Base-by-base conservation (phyloP, 2,888 invertebrate genomes). In the Drosophila neotestacea region DNA sequence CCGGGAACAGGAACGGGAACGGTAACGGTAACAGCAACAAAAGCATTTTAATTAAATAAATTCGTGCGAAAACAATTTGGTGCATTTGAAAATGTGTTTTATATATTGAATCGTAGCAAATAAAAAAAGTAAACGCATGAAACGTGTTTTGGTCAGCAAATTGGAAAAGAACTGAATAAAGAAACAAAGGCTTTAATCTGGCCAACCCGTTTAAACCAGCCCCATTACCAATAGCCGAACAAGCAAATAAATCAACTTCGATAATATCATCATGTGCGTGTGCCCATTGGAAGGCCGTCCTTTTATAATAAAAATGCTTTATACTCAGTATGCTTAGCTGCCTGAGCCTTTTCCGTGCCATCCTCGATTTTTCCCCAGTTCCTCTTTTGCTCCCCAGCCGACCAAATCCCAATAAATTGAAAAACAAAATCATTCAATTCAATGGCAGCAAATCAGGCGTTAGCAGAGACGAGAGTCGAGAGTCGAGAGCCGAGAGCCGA, bases 371-470 rank as follows among this genome's bases (percentile, higher is more conserved):
- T 59, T 11, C 56, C 22, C 34, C 10, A 34, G 38, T 52, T 22
- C 38, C 30, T 47, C 32, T 28, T 52, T 52, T 16, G 27, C 48
- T 47, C 50, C 56, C 55, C 61, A 71, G 50, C 60, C 70, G 41
- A 67, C 71, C 56, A 85, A 85, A 89, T 85, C 88, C 85, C 83
- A 88, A 89, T 85, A 89, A 85, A 89, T 85, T 89, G 88, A 85
- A 88, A 88, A 89, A 89, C 85, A 82, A 85, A 89, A 88, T 87
- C 85, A 85, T 89, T 89, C 89, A 85, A 89, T 85, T 85, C 85
- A 81, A 84, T 81, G 85, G 89, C 77, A 61, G 72, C 89, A 81
- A 89, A 85, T 89, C 85, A 85, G 82, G 88, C 89, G 79, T 77
- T 68, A 81, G 70, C 81, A 34, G n/a, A 10, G 79, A 48, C 22